These are phyloP conservation scores for Caloenas nicobarica DNA, from an alignment of 2,113 vertebrate genomes.

Conservation along the genomic window DNA sequence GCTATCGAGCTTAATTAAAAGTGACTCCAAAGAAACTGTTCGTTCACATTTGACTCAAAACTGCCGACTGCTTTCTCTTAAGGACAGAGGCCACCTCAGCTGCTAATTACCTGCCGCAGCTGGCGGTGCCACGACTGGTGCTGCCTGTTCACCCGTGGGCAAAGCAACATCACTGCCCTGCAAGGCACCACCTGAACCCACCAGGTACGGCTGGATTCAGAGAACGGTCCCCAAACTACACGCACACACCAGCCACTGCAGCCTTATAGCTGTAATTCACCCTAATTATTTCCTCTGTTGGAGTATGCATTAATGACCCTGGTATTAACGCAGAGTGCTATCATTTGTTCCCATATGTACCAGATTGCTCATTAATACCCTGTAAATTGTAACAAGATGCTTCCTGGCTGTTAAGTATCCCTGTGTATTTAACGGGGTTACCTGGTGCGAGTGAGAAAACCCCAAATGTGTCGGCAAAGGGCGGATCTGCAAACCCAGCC, in stretches of 20 bases:
- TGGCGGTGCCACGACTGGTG: not conserved
- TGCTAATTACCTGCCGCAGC: not conserved
- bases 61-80: not conserved
- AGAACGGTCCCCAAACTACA: not conserved
- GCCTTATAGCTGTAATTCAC: not conserved
- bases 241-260: not conserved
- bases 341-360: conserved; percentile 42
- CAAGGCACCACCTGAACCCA: not conserved
- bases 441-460: not conserved
- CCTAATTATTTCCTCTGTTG: conserved; percentile 31
- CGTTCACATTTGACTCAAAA: not conserved
- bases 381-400: not conserved
- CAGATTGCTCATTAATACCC: conserved; percentile 38
- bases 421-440: not conserved
- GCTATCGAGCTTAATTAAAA: conserved; percentile 3
- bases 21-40: not conserved
- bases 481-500: not conserved
- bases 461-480: not conserved
- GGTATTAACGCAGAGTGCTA: not conserved
- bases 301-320: conserved; percentile 32
- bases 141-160: not conserved
- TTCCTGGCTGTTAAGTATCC: not conserved
- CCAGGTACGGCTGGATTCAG: rapidly evolving
- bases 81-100: not conserved
- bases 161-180: too few relatives aligned